A percentile compares a stretch with the other conserved stretches of the same genome.
Evolutionary conservation across 2,113 vertebrate genomes (phyloP).

Genomic region (Clupea harengus): DNA sequence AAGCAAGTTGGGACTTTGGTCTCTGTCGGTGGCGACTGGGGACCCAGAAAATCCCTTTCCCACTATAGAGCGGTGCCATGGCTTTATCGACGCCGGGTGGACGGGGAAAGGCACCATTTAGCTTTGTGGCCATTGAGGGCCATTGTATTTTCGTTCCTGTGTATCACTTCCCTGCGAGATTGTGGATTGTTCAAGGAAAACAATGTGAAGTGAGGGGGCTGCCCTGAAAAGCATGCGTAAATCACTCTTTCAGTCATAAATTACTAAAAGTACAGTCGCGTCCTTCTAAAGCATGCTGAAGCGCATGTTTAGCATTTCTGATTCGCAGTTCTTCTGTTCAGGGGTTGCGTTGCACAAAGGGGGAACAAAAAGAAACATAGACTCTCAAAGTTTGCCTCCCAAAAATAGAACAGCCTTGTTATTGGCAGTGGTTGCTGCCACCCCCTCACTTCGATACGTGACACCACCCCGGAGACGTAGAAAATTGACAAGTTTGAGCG

Average conservation of each 20-base stretch:
- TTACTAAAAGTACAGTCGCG: slow-evolving; percentile 26
- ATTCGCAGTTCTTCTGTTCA: neutral
- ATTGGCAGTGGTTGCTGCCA: neutral
- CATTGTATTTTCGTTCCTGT: slow-evolving; percentile 56
- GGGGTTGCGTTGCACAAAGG: neutral
- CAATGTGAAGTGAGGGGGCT: slow-evolving; percentile 36
- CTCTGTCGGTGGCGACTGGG: slow-evolving; percentile 26
- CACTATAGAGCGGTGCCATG: slow-evolving; percentile 36
- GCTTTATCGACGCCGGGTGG: slow-evolving; percentile 35
- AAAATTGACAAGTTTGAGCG: slow-evolving; percentile 7
- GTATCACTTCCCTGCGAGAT: slow-evolving; percentile 50
- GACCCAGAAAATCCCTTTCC: slow-evolving; percentile 36
- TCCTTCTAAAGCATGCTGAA: neutral
- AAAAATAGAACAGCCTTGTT: slow-evolving; percentile 26
- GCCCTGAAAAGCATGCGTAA: slow-evolving; percentile 47
- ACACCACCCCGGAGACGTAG: neutral
- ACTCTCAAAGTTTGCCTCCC: neutral
- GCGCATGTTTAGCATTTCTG: neutral
- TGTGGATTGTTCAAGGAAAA: slow-evolving; percentile 49
- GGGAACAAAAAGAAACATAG: neutral
- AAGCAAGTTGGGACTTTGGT: neutral
- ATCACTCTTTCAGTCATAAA: slow-evolving; percentile 40
- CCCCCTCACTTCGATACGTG: neutral
- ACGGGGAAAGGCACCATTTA: neutral
- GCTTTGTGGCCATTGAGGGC: slow-evolving; percentile 33